Evolutionary conservation across 2,888 invertebrate genomes (phyloP), one percentile per base, ranked within the genome.

Genomic region (Melolontha melolontha): DNA sequence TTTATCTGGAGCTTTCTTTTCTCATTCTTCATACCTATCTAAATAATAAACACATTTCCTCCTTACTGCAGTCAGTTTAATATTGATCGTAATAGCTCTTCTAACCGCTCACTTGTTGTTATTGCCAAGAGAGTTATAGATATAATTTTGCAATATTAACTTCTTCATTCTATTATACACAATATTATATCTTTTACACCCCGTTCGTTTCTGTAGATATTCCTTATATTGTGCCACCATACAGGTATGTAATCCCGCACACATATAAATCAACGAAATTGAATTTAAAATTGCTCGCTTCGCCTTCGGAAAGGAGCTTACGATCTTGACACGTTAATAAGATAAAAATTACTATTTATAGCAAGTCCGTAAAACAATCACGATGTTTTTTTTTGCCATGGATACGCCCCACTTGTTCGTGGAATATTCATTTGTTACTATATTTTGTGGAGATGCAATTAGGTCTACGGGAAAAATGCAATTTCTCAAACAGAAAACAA

Each of bases 201-300:
- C 22, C 49, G 17, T 4, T 16, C 47, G n/a, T n/a, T 47, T 12
- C 47, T 14, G 14, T 8, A 8, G 47, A 49, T 22, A 22, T 22
- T 49, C 16, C 22, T 49, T 17, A 17, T n/a, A 49, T 16, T 22
- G 16, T 22, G 5, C 22, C 8, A 49, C 49, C 5, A 8, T 17
- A 49, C 49, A 22, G 17, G 11, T 47, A 10, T 16, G 47, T 47
- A 14, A 11, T 22, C 17, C 22, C 17, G 34, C 34, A 34, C 34
- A 34, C 34, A 39, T 47, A 62, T 62, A 62, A 49, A 62, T 62
- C 47, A 47, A 47, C 34, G 42, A 34, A 47, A 62, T 62, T 62
- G 59, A 49, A 14, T 62, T 62, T 22, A 42, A 39, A 62, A 49
- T 62, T 62, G 22, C 47, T 44, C 34, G 16, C 44, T 29, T 44